These are phyloP conservation scores for Lutraria rhynchaena DNA, from an alignment of 1,140 invertebrate species.

Conservation along the genomic window DNA sequence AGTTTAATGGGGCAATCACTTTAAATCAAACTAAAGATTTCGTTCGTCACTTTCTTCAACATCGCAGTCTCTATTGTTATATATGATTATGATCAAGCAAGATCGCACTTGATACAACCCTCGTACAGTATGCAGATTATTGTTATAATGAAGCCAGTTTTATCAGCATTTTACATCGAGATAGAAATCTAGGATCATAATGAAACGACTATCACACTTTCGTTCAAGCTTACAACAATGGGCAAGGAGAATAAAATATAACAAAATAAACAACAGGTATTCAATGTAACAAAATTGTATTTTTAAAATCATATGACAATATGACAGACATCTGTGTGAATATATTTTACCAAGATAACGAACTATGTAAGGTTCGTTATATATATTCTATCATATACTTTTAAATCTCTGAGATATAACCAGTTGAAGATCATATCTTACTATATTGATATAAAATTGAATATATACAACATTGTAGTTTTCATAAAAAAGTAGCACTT, in stretches of 20 bases:
- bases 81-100: too few species aligned
- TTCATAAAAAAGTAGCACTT: too few species aligned
- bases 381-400: slow-evolving; percentile 7
- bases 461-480: slow-evolving; percentile 31
- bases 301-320: slow-evolving; percentile 56
- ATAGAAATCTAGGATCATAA: too few species aligned
- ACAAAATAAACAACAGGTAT: not conserved
- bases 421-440: slow-evolving; percentile 22
- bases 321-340: slow-evolving; percentile 50
- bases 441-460: slow-evolving; percentile 40
- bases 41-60: too few species aligned
- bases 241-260: slow-evolving; percentile 7
- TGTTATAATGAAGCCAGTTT: too few species aligned
- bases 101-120: too few species aligned
- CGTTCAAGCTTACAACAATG: not conserved
- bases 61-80: too few species aligned
- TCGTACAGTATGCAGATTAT: not conserved
- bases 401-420: slow-evolving; percentile 12
- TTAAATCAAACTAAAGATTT: too few species aligned
- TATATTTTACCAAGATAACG: slow-evolving; percentile 31
- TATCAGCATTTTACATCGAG: too few species aligned
- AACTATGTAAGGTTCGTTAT: slow-evolving; percentile 8
- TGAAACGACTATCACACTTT: too few species aligned
- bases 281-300: slow-evolving; percentile 57
- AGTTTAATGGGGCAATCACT: too few species aligned